These are phyloP conservation scores for Apamea epomidion DNA, from an alignment of 2,888 invertebrate genomes.

Conservation along the genomic window DNA sequence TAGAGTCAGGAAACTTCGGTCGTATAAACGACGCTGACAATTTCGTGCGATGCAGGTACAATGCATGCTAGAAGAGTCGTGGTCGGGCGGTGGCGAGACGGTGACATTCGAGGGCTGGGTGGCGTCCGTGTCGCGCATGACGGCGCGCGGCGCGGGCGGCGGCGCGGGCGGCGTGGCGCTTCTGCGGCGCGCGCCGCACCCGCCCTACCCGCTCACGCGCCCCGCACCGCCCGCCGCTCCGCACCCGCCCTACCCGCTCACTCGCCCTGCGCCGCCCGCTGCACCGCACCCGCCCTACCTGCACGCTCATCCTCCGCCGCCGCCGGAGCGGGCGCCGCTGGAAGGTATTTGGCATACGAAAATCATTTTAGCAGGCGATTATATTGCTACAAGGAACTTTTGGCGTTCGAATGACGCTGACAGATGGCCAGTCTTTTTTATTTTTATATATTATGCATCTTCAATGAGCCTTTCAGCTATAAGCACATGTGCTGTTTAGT, in stretches of 20 bases:
- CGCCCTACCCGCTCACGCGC: conserved; percentile 71
- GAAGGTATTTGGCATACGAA: conserved; percentile 42
- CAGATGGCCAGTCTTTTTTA: too few species aligned
- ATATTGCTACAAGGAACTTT: too few species aligned
- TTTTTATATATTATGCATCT: too few species aligned
- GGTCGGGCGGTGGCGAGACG: conserved; percentile 92
- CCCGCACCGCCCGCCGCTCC: conserved; percentile 56
- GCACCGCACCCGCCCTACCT: conserved; percentile 28
- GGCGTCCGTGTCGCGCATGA: conserved; percentile 92
- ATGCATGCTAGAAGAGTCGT: conserved; percentile 95
- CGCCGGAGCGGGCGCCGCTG: conserved; percentile 47
- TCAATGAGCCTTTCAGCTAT: too few species aligned
- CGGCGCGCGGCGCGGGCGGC: conserved; percentile 85
- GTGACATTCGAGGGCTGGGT: conserved; percentile 88
- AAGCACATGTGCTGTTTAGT: too few species aligned
- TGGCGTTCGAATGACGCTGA: too few species aligned
- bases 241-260: conserved; percentile 31
- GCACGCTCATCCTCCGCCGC: conserved; percentile 60
- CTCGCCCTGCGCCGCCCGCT: conserved; percentile 3
- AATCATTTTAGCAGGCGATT: too few species aligned
- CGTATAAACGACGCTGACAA: not conserved
- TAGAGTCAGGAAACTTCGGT: not conserved
- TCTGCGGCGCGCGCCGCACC: conserved; percentile 87
- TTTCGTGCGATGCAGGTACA: conserved; percentile 88
- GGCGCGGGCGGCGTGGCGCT: conserved; percentile 91